A percentile compares a stretch with the other conserved stretches of the same genome.
These are phyloP conservation scores for Poecile atricapillus DNA, from an alignment of 2,113 vertebrate genomes.

Conservation along the genomic window DNA sequence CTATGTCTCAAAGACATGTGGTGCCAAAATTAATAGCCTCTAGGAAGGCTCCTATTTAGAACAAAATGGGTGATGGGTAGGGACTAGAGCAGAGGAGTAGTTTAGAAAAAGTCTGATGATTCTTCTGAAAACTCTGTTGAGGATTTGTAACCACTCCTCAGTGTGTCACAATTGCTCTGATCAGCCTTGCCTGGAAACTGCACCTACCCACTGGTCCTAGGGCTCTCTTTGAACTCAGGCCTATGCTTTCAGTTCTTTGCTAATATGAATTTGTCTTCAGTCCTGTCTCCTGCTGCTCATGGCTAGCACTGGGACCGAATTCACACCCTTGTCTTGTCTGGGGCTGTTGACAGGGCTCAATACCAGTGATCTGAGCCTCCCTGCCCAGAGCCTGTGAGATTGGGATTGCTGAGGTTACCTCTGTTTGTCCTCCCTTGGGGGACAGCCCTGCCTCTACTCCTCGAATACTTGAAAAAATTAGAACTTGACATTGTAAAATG, in stretches of 20 bases:
- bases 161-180: background rate
- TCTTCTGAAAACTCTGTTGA: background rate
- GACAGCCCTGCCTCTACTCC: background rate
- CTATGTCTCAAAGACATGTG: background rate
- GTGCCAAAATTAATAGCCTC: background rate
- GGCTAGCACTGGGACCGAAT: background rate
- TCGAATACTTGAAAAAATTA: background rate
- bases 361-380: background rate
- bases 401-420: background rate
- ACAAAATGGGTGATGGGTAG: background rate
- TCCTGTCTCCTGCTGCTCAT: background rate
- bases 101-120: too few species aligned
- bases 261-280: background rate
- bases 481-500: background rate
- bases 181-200: accelerated
- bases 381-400: background rate
- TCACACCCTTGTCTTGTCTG: background rate
- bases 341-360: background rate
- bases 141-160: background rate
- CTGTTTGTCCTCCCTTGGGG: background rate
- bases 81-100: too few species aligned
- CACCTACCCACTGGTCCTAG: background rate
- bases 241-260: background rate
- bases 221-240: background rate
- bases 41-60: background rate